Evolutionary conservation across 2,888 invertebrate genomes (phyloP), one percentile per base, ranked within the genome.

Genomic region (Tinea trinotella): DNA sequence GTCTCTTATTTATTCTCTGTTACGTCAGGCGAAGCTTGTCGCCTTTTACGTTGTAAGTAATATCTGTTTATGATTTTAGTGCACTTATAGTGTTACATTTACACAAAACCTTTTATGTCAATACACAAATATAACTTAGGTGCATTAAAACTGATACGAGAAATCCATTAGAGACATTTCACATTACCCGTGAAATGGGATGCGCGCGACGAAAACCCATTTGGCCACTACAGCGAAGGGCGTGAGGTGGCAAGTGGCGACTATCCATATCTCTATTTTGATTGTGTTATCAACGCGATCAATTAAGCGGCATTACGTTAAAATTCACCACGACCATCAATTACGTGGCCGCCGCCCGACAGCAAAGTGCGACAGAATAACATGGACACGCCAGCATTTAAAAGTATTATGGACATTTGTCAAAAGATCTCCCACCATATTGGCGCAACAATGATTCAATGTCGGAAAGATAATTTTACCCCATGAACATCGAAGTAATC

Each of bases 1-100:
- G 76, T 76, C 79, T 76, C 76, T 78, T 82, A 83, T 84, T 83
- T 85, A 83, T 83, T 80, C 72, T 74, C 73, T 74, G 76, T 76
- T 72, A 76, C 68, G 76, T 80, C 80, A 75, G 67, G 7, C 46
- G 46, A 10, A 17, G 46, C 46, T 15, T 7, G 40, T 19, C 46
- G 46, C 46, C 19, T 46, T 46, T 17, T 5, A 17, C 44, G 17
- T 17, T 46, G 40, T 40, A 40, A n/a, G 48, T 20, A 48, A 48
- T 48, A 48, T 48, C 22, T 10, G 22, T 19, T 48, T 5, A 19
- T 9, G 17, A 48, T 48, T 19, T 48, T 12, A 40, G 40, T 12
- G 40, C 40, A 12, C 13, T 7, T n/a, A 40, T 10, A 13, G 19
- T 4, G 48, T 19, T 19, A 20, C 48, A 3, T 20, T 40, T 12